Evolutionary conservation across 2,797 vertebrate species (phyloP).

Genomic region (Cyprinodon diabolis): DNA sequence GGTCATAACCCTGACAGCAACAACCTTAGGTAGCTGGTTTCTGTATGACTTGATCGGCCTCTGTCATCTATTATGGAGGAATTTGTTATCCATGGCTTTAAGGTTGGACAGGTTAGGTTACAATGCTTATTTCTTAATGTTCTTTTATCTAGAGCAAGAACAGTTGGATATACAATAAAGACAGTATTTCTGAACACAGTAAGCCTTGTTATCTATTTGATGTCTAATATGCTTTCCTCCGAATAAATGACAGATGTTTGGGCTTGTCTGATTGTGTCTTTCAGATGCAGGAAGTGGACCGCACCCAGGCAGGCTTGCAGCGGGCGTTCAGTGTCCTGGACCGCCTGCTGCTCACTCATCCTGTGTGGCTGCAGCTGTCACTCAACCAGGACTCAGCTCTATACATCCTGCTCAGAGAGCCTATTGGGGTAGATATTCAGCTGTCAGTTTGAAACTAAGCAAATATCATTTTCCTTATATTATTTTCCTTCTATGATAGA

Average conservation of each 20-base stretch:
- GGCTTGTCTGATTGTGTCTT: constrained; percentile 21
- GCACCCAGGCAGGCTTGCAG: constrained; percentile 61
- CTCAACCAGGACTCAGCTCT: constrained; percentile 86
- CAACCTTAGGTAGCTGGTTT: too few relatives aligned
- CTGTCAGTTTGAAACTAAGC: neutral
- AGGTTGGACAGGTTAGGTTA: too few relatives aligned
- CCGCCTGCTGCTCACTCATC: constrained; percentile 88
- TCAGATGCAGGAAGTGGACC: constrained; percentile 79
- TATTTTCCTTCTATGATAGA: neutral
- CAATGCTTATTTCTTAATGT: too few relatives aligned
- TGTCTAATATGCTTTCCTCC: neutral
- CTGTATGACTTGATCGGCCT: too few relatives aligned
- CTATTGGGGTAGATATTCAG: constrained; percentile 81
- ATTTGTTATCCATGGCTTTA: too few relatives aligned
- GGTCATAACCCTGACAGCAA: too few relatives aligned
- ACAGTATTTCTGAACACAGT: neutral
- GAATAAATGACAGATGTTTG: neutral
- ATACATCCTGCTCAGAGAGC: constrained; percentile 88
- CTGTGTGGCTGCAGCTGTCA: constrained; percentile 90
- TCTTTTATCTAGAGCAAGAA: too few relatives aligned
- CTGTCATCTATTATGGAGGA: too few relatives aligned
- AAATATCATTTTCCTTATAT: neutral
- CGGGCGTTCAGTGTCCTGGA: constrained; percentile 86
- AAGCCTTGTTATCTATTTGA: neutral
- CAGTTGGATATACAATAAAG: too few relatives aligned